Conservation (phyloP, 2,888 invertebrate species). For the Hetaerina titia region DNA sequence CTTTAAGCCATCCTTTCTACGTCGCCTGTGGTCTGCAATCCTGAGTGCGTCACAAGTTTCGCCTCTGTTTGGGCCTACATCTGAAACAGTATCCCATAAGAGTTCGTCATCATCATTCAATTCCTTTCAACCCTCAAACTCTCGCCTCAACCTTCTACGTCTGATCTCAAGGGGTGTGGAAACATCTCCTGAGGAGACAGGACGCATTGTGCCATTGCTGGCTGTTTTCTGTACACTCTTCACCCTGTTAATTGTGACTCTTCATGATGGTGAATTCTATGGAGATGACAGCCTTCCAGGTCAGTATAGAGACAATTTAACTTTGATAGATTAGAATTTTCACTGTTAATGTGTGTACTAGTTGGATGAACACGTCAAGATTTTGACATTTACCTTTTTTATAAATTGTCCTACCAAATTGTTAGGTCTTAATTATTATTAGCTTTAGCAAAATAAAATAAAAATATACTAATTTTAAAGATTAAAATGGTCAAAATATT, state of each 20-base stretch:
- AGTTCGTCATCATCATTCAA: constrained; percentile 72
- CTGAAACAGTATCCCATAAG: constrained; percentile 75
- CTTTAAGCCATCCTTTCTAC: constrained; percentile 87
- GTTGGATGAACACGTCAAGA: no score
- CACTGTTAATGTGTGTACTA: no score
- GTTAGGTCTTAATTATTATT: no score
- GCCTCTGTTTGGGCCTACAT: constrained; percentile 75
- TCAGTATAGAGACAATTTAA: constrained; percentile 54
- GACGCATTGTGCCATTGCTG: constrained; percentile 86
- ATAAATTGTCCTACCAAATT: no score
- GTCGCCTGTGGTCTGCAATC: constrained; percentile 85
- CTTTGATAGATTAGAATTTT: no score
- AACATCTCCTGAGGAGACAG: constrained; percentile 81
- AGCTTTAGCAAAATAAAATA: no score
- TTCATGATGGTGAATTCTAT: constrained; percentile 93
- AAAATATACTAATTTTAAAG: no score
- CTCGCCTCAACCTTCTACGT: constrained; percentile 78
- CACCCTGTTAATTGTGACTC: constrained; percentile 87
- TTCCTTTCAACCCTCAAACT: neutral
- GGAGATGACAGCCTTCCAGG: constrained; percentile 75
- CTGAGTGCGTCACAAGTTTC: constrained; percentile 77
- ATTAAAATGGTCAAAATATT: no score
- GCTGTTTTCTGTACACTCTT: constrained; percentile 92
- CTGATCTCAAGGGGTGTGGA: constrained; percentile 84
- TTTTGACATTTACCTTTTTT: no score